Evolutionary conservation across 2,113 vertebrate genomes (phyloP), one percentile per base, ranked within the genome.

Genomic region (Dunckerocampus dactyliophorus): DNA sequence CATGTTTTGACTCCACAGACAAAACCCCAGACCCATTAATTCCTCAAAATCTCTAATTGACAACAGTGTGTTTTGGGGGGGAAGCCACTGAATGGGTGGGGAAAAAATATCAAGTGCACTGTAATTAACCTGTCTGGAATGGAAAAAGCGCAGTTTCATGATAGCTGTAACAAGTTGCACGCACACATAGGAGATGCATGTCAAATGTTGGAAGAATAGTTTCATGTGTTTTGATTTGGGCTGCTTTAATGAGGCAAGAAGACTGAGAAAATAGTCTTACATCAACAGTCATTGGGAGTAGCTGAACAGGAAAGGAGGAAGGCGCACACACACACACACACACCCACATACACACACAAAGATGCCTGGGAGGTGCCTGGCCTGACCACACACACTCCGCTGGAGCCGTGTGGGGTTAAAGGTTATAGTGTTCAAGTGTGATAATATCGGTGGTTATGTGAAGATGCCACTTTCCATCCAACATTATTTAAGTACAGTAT

Each of bases 51-150:
- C 54, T 39, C 34, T 42, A 56, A 56, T n/a, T 55, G 53, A 42
- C 34, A 39, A 42, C 34, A 56, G n/a, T 5, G 53, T 34, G 31
- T 56, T 19, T 20, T 37, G 12, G 37, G 17, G 39, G 39, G 42
- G 12, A 3, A 15, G 39, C n/a, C 6, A 42, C n/a, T 39, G n/a
- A 12, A 14, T 13, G 21, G 49, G 21, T 1, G 20, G 4, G 10
- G 11, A 20, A 19, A 15, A 22, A 50, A 50, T 13, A 28, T 74
- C 74, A 48, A 82, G 69, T 19, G 50, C 19, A 71, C 74, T 75
- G 71, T 75, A 74, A 78, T 83, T 86, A 81, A 72, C 65, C 67
- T 65, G 75, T 78, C 74, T 71, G 76, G 79, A 83, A 88, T 82
- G 70, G 80, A 73, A 28, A 72, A 72, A 59, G 56, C 51, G 46